A percentile compares a stretch with the other conserved stretches of the same genome.
Conservation (phyloP, 2,113 vertebrate species). For the Oncorhynchus clarkii region DNA sequence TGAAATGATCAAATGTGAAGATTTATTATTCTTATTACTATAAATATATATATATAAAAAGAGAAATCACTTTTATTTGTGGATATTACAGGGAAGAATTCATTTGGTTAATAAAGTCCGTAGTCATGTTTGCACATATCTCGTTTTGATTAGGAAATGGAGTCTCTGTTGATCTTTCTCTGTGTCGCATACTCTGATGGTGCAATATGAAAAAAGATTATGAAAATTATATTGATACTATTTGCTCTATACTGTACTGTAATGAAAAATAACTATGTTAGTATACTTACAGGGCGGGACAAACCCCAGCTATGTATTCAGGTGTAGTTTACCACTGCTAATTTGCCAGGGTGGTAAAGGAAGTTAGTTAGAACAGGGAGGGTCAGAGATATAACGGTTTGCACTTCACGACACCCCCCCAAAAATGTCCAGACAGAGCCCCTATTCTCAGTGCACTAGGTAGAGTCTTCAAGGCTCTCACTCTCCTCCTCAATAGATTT, state of each 20-base stretch:
- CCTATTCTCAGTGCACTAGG: constrained; percentile 72
- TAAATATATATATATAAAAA: constrained; percentile 77
- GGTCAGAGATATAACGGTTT: constrained; percentile 62
- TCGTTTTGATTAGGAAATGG: constrained; percentile 84
- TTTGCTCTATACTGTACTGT: constrained; percentile 77
- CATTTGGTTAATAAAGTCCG: constrained; percentile 86
- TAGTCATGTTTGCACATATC: constrained; percentile 88
- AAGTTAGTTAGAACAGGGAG: constrained; percentile 63
- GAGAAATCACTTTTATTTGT: constrained; percentile 85
- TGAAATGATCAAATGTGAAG: constrained; percentile 80
- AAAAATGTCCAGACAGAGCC: constrained; percentile 57
- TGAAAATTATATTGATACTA: constrained; percentile 63
- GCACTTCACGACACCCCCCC: constrained; percentile 62
- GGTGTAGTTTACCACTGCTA: constrained; percentile 74
- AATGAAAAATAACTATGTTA: constrained; percentile 71
- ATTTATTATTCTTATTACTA: constrained; percentile 80
- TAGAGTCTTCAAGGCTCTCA: constrained; percentile 65
- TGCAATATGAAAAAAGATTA: constrained; percentile 77
- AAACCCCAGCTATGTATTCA: constrained; percentile 67
- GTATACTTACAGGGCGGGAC: constrained; percentile 70
- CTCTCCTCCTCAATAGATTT: constrained; percentile 68
- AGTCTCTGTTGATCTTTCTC: constrained; percentile 70
- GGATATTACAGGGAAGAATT: constrained; percentile 84
- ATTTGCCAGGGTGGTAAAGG: constrained; percentile 68
- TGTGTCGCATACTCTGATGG: constrained; percentile 78